Evolutionary conservation across 2,113 vertebrate genomes (phyloP).

Genomic region (Puntigrus tetrazona): DNA sequence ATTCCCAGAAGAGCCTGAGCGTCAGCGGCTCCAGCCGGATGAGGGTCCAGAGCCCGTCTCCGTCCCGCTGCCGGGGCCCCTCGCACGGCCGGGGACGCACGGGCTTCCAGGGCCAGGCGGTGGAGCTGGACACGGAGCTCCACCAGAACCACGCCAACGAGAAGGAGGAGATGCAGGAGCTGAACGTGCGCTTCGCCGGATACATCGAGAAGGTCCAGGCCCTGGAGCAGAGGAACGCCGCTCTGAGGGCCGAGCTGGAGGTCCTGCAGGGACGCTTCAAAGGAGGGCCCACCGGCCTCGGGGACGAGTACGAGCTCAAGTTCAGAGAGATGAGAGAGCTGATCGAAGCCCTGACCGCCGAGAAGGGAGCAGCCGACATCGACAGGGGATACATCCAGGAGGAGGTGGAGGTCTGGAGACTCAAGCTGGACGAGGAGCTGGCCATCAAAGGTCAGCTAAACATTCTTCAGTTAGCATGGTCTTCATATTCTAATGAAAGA

Average conservation of each 20-base stretch:
- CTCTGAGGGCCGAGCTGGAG: constrained; percentile 61
- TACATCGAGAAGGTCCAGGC: constrained; percentile 80
- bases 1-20: constrained; percentile 75
- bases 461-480: too few relatives aligned
- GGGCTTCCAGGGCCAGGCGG: constrained; percentile 59
- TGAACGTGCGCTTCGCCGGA: constrained; percentile 76
- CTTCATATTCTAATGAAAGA: too few relatives aligned
- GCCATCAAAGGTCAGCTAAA: constrained; percentile 76
- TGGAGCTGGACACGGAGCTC: constrained; percentile 70
- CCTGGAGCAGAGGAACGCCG: constrained; percentile 73
- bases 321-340: constrained; percentile 76
- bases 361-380: constrained; percentile 73
- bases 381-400: constrained; percentile 70
- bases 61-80: constrained; percentile 68
- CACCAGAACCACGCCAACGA: constrained; percentile 72
- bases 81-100: constrained; percentile 66
- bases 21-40: constrained; percentile 71
- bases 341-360: constrained; percentile 77
- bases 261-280: constrained; percentile 66
- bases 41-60: constrained; percentile 75
- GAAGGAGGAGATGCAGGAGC: constrained; percentile 81
- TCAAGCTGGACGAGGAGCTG: constrained; percentile 78
- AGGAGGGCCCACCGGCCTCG: constrained; percentile 66
- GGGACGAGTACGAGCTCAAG: constrained; percentile 74
- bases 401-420: constrained; percentile 73